Evolutionary conservation across 37 sponge, comb jelly and placozoan genomes (phyloP), one percentile per base, ranked within the genome.

Genomic region (Lycopodina hypogea): DNA sequence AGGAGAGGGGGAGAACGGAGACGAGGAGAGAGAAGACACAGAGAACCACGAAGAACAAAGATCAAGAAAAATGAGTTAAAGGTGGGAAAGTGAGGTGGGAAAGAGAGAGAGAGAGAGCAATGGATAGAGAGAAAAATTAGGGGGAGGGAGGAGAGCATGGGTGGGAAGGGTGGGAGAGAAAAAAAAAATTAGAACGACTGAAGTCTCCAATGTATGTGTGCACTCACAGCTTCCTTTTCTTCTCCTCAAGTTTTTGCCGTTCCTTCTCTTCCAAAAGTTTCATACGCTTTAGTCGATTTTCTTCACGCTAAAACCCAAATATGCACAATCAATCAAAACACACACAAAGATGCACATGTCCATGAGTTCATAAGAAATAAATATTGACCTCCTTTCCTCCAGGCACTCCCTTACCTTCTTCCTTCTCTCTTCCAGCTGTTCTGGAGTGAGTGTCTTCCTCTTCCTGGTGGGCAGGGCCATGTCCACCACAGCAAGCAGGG

Each of bases 401-500:
- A 9, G 4, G 68, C 34, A 35, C 3, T 9, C 14, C 3, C 74
- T 55, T 48, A 90, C 90, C 79, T 92, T 88, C 64, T 50, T 84
- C n/a, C 83, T 63, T 39, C 93, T 75, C 66, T 84, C 86, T 58
- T 80, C 86, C 14, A 92, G 89, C 75, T 92, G 81, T 63, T 88
- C 83, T 23, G 77, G 71, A 30, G 93, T 81, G 51, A 88, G 79
- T n/a, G 77, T 74, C 36, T 64, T 80, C 37, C 89, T 80, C 89
- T 92, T 92, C 19, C 86, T 84, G 1, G 73, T 39, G 2, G 40
- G 28, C 18, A 72, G 77, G 1, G 75, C 32, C 1, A 73, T n/a
- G 21, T 40, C 38, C 56, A 32, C 32, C 12, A 40, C 21, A 21
- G 48, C 70, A 41, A 34, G 3, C 24, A 52, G 38, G 35, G 57